Conservation (phyloP, 2,797 vertebrate genomes). For the Geotrypetes seraphini region DNA sequence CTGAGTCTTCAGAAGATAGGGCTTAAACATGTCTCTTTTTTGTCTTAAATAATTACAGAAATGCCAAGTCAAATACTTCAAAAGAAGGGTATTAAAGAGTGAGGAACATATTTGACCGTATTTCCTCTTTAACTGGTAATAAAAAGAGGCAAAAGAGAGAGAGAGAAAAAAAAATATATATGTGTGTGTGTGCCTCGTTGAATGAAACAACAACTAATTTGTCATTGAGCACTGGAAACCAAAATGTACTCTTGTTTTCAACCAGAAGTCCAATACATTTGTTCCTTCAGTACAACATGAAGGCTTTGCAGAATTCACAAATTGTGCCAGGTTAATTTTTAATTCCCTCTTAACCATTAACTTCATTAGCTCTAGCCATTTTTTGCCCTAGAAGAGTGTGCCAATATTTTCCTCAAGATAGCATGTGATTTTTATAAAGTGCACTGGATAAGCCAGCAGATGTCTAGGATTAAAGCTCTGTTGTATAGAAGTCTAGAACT, state of each 20-base stretch:
- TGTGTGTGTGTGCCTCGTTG: too few relatives aligned
- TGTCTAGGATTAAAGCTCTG: constrained; percentile 2
- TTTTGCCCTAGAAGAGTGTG: constrained; percentile 13
- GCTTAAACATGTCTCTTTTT: too few relatives aligned
- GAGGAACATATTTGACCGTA: too few relatives aligned
- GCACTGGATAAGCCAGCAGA: constrained; percentile 16
- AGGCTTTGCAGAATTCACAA: constrained; percentile 27
- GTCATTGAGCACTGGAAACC: background rate
- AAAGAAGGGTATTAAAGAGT: too few relatives aligned
- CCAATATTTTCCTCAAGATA: constrained; percentile 25
- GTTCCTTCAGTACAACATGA: constrained; percentile 19
- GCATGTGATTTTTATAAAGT: constrained; percentile 11
- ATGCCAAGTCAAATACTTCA: too few relatives aligned
- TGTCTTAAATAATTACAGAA: too few relatives aligned
- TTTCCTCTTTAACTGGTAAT: constrained; percentile 16
- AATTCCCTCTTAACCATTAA: constrained; percentile 57
- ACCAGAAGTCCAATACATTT: constrained; percentile 32
- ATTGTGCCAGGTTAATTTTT: constrained; percentile 53
- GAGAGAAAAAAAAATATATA: too few relatives aligned
- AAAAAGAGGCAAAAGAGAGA: too few relatives aligned
- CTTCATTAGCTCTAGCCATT: constrained; percentile 16
- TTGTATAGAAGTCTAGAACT: constrained; percentile 1
- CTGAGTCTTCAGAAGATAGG: too few relatives aligned
- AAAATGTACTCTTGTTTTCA: background rate
- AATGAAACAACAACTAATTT: background rate